These are phyloP conservation scores for human (Homo sapiens) DNA, from an alignment of 2,113 vertebrate genomes.

Conservation along the genomic window DNA sequence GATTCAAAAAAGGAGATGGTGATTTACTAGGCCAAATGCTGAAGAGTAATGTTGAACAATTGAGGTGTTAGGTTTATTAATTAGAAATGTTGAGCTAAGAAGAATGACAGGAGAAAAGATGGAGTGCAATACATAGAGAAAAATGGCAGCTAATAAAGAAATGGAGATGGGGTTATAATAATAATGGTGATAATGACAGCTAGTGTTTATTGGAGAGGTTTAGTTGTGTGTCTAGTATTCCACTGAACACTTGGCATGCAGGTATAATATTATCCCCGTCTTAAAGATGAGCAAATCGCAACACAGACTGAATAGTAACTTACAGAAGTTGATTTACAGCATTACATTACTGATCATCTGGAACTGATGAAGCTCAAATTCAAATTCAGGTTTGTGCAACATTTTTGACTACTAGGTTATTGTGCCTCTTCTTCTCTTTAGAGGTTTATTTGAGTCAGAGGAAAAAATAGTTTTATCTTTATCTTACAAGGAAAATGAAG, in stretches of 20 bases:
- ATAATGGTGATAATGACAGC: neutral
- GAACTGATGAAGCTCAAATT: neutral
- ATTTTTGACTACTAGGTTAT: neutral
- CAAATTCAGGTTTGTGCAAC: neutral
- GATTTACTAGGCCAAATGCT: neutral
- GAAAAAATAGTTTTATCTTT: conserved; percentile 15
- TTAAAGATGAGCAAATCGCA: neutral
- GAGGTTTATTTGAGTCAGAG: neutral
- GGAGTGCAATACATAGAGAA: neutral
- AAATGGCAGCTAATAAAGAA: neutral
- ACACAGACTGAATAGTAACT: neutral
- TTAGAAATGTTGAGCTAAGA: neutral
- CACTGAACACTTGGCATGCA: neutral
- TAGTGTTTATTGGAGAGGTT: neutral
- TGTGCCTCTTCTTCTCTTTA: neutral
- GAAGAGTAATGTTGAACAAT: neutral
- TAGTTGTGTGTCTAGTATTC: neutral
- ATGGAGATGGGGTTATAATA: neutral
- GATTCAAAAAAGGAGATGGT: neutral
- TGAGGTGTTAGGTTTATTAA: neutral
- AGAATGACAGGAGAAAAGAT: neutral
- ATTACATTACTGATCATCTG: neutral
- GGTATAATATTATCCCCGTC: neutral
- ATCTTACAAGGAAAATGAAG: neutral
- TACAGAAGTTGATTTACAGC: neutral